Base-by-base conservation (phyloP, 2,888 invertebrate genomes). In the Ophioninae sp. region DNA sequence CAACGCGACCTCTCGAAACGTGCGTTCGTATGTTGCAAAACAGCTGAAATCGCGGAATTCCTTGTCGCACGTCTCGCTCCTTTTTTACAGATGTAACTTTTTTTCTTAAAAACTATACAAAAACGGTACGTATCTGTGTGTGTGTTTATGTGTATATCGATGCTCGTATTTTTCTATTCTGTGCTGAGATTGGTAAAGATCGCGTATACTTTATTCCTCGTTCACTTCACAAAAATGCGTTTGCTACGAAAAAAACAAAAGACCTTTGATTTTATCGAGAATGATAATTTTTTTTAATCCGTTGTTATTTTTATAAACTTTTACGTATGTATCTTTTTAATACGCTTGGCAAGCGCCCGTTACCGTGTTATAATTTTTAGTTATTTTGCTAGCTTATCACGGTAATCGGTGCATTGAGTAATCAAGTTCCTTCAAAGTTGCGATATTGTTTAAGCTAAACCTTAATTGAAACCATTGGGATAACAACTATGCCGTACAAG, bases 391-490 rank as follows among this genome's bases (percentile, higher is more conserved):
- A 13, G 50, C 50, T 17, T 59, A 41, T 13, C n/a, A 1, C 21
- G 20, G 13, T 21, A 0, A 6, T 56, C n/a, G 1, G 56, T 20
- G 7, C 17, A 6, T n/a, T 7, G 6, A 1, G 23, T 41, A 10
- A 21, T 17, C 59, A 41, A 39, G 37, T 0, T 64, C 62, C 30
- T 44, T 57, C 23, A 76, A 64, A 65, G 57, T 59, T 30, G 44
- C 50, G 70, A 81, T 79, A 84, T 84, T 81, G 81, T 84, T 72
- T 70, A 79, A 84, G 78, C 74, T 62, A 76, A 79, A 67, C 56
- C 41, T 79, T 56, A 72, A 83, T 79, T 75, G 75, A 57, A 72
- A 62, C 78, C 56, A 57, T 77, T 70, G 62, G 80, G 39, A 67
- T 73, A 50, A 50, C 50, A 39, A 39, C 62, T 20, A 83, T 81